Base-by-base conservation (phyloP, 2,797 vertebrate genomes). In the Nyctalus aviator region DNA sequence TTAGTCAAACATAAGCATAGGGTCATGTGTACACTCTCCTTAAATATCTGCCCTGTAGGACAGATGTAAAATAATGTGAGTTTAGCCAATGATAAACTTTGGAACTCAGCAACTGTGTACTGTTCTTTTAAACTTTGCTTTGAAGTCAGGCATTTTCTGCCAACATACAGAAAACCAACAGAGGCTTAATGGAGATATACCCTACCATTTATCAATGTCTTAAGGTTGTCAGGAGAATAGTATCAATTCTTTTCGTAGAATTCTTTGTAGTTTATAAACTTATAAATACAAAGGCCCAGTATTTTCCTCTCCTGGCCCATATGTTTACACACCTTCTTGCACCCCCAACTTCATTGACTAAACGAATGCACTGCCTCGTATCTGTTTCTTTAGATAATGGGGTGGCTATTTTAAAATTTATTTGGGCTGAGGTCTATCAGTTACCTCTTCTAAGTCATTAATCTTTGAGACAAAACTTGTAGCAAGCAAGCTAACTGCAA, bases 391-490 rank as follows among this genome's bases (percentile, higher is more conserved):
- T 35, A 81, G 94, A 90, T 94, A 94, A 92, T 13, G 25, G 73
- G 46, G 44, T 92, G 72, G 27, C 79, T 94, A 75, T 86, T 95
- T 95, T 82, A 69, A 95, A 93, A 84, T 85, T 30, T 72, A 41
- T 90, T 92, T 59, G 25, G 68, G 14, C 81, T 76, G 75, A 86
- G 27, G 55, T 76, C 55, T 66, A 81, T 86, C 30, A 6, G 53
- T 93, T 93, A 86, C 64, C 35, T 88, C 95, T 93, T 91, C 55
- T 89, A 53, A 94, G 66, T 93, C 90, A 44, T 95, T 94, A 96
- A 93, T 94, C 88, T 96, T 94, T 79, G 83, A 79, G 79, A 88
- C 91, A 91, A 94, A 53, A 2, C 85, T 93, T 76, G 44, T 86
- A 87, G n/a, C 48, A 78, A 88, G 75, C 46, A 86, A 88, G 83